These are phyloP conservation scores for Trichogramma evanescens DNA, from an alignment of 2,888 invertebrate species.

Conservation along the genomic window DNA sequence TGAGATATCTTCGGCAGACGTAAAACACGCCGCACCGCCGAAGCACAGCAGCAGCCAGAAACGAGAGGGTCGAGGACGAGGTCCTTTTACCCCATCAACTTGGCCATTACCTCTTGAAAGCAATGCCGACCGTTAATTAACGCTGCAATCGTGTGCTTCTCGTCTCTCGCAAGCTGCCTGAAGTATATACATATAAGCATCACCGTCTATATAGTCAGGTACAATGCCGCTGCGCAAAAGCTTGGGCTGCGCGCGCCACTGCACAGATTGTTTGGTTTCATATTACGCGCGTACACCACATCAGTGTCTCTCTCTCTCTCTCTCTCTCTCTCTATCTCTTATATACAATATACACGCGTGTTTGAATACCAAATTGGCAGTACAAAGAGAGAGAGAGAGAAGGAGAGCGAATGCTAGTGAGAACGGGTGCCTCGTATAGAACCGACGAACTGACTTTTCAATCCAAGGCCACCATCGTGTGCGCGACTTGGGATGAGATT, in stretches of 20 bases:
- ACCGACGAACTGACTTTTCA: too few species aligned
- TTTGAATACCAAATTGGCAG: constrained; percentile 10
- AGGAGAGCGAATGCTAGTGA: background rate
- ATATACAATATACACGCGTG: background rate
- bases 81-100: too few species aligned
- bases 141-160: constrained; percentile 3
- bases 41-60: background rate
- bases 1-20: too few species aligned
- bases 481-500: too few species aligned
- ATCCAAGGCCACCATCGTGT: too few species aligned
- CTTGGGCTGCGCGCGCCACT: background rate
- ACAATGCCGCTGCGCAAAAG: background rate
- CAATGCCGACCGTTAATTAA: constrained; percentile 9
- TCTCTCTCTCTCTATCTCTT: too few species aligned
- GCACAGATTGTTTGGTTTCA: constrained; percentile 4
- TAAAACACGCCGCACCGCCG: too few species aligned
- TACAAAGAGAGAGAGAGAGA: background rate
- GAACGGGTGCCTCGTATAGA: too few species aligned
- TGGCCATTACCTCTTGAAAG: too few species aligned
- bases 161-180: background rate
- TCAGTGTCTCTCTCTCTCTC: too few species aligned
- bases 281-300: background rate
- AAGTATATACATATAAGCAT: background rate
- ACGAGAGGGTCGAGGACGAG: background rate
- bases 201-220: background rate